phyloP scores from a whole-genome alignment of 2,888 invertebrate genomes.

The Kuschelorhynchus macadamiae region DNA sequence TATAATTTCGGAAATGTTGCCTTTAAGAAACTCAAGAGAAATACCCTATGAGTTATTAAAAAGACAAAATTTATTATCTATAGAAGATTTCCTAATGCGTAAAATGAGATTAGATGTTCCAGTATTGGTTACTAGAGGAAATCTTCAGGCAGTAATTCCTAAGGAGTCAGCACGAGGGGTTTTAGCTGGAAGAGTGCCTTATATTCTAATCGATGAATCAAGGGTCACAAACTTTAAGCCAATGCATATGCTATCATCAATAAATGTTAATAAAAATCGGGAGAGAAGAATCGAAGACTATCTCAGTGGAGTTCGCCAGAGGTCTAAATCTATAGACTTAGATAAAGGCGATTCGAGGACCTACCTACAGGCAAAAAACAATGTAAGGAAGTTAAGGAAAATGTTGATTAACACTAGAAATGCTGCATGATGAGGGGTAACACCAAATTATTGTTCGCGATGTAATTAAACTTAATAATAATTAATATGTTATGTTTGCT shows the following conservation, averaged over 20 bases:
- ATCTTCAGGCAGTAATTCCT: constrained; percentile 82
- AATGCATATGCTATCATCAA: constrained; percentile 79
- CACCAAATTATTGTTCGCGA: constrained; percentile 2
- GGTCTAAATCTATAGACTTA: constrained; percentile 48
- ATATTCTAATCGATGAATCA: constrained; percentile 82
- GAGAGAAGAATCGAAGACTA: constrained; percentile 63
- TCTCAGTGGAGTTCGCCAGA: constrained; percentile 58
- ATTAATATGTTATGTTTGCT: constrained; percentile 37
- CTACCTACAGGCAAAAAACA: constrained; percentile 58
- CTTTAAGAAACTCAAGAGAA: constrained; percentile 78
- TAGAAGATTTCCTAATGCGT: constrained; percentile 81
- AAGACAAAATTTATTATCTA: constrained; percentile 80
- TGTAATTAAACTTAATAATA: constrained; percentile 41
- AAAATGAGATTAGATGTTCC: constrained; percentile 74
- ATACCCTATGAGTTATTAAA: constrained; percentile 79
- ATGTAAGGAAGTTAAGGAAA: constrained; percentile 62
- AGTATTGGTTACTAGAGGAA: constrained; percentile 81
- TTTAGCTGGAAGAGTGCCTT: constrained; percentile 81
- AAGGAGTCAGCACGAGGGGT: constrained; percentile 82
- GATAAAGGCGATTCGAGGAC: constrained; percentile 53
- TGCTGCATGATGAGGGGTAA: constrained; percentile 56
- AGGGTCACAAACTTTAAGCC: constrained; percentile 84
- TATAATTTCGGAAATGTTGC: constrained; percentile 64
- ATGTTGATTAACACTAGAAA: constrained; percentile 59
- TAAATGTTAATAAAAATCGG: constrained; percentile 64